These are phyloP conservation scores for Sipha maydis DNA, from an alignment of 2,888 invertebrate species.

Conservation along the genomic window DNA sequence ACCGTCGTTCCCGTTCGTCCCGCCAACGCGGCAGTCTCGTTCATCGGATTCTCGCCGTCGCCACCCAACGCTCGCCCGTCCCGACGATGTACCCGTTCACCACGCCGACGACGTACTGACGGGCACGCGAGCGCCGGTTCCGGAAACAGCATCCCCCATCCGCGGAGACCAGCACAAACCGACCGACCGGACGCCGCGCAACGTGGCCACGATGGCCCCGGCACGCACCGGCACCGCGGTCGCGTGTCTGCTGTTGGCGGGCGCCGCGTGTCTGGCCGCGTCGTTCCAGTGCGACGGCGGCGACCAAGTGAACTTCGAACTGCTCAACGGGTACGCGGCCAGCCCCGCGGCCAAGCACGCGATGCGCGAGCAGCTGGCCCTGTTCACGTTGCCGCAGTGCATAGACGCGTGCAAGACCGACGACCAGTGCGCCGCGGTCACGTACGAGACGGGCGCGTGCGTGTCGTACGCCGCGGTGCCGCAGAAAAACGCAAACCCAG, in stretches of 20 bases:
- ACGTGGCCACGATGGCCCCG: no score
- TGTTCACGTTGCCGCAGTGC: constrained; percentile 67
- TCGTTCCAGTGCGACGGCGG: constrained; percentile 37
- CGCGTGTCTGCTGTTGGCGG: neutral
- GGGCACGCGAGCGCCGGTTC: no score
- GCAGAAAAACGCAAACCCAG: constrained; percentile 63
- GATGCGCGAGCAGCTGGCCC: constrained; percentile 68
- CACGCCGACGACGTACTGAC: neutral
- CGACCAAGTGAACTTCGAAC: constrained; percentile 44
- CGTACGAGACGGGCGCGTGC: constrained; percentile 69
- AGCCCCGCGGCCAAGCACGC: constrained; percentile 67
- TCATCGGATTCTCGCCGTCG: no score
- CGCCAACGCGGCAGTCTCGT: no score
- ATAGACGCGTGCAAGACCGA: constrained; percentile 67
- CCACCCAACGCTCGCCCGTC: no score
- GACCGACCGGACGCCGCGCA: neutral
- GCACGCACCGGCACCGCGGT: neutral
- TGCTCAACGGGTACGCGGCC: constrained; percentile 53
- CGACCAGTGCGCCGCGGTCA: constrained; percentile 67
- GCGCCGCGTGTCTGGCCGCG: neutral
- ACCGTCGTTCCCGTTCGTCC: no score
- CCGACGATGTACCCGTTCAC: no score
- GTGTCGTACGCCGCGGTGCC: constrained; percentile 67
- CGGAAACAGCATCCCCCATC: no score
- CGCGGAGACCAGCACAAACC: no score